phyloP scores from a whole-genome alignment of 2,113 vertebrate genomes.

The Gadus macrocephalus region DNA sequence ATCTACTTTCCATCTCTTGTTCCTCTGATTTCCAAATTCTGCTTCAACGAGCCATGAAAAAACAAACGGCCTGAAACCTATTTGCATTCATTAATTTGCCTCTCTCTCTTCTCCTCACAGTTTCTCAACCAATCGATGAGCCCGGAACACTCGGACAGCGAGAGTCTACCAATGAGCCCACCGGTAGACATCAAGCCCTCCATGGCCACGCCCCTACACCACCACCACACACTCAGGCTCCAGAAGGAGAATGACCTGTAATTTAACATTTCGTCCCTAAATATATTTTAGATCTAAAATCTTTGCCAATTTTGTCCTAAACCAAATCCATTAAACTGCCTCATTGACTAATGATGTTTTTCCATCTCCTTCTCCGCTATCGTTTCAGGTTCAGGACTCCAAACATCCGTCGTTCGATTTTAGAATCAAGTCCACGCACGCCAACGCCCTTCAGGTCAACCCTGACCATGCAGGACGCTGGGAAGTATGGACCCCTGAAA shows the following conservation, averaged over 20 bases:
- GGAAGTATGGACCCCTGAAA: slow-evolving; percentile 88
- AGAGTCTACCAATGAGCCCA: slow-evolving; percentile 75
- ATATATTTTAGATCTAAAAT: too few relatives aligned
- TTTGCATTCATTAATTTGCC: not conserved
- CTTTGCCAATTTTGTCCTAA: too few relatives aligned
- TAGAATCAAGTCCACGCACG: slow-evolving; percentile 89
- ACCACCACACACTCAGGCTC: slow-evolving; percentile 77
- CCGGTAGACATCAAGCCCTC: slow-evolving; percentile 80
- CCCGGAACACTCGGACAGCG: slow-evolving; percentile 80
- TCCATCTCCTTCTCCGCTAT: slow-evolving; percentile 2
- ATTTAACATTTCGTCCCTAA: slow-evolving; percentile 18
- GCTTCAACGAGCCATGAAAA: not conserved
- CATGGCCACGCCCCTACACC: slow-evolving; percentile 70
- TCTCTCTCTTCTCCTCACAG: slow-evolving; percentile 62
- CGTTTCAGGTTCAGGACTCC: slow-evolving; percentile 87
- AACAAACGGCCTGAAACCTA: too few relatives aligned
- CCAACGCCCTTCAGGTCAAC: slow-evolving; percentile 92
- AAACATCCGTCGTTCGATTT: slow-evolving; percentile 87
- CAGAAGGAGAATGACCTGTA: slow-evolving; percentile 92
- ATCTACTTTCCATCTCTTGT: too few relatives aligned
- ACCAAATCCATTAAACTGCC: not conserved
- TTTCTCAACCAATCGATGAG: slow-evolving; percentile 88
- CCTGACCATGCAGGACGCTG: slow-evolving; percentile 84
- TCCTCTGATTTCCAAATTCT: too few relatives aligned
- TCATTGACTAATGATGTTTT: not conserved